phyloP scores from a whole-genome alignment of 2,888 invertebrate genomes.

The Euclidia mi region DNA sequence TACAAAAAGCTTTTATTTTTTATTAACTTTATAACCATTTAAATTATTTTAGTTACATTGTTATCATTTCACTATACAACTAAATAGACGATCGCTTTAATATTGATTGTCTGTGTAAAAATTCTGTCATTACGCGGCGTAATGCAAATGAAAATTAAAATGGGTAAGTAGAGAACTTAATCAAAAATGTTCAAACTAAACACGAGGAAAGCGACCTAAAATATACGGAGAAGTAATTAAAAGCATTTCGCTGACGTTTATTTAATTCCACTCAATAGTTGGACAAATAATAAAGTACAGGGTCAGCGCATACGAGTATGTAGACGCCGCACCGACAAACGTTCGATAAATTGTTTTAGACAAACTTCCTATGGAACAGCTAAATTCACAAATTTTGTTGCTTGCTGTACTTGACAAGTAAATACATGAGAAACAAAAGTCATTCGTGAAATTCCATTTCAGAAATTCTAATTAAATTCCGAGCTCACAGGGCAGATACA shows the following conservation, averaged over 20 bases:
- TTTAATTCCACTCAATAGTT: constrained; percentile 64
- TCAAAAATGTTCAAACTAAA: constrained; percentile 58
- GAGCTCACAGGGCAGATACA: constrained; percentile 68
- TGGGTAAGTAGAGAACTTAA: constrained; percentile 39
- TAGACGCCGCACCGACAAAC: constrained; percentile 24
- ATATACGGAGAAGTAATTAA: constrained; percentile 65
- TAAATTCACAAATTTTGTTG: constrained; percentile 58
- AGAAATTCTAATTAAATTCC: constrained; percentile 84
- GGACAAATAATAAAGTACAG: constrained; percentile 61
- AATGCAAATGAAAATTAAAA: constrained; percentile 46
- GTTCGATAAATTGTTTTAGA: constrained; percentile 63
- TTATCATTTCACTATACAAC: no score
- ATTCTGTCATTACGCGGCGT: constrained; percentile 5
- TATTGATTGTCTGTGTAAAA: not conserved
- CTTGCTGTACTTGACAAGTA: constrained; percentile 66
- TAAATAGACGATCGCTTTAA: no score
- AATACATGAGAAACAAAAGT: constrained; percentile 75
- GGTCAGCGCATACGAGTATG: constrained; percentile 5
- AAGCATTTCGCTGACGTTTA: constrained; percentile 65
- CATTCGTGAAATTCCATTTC: constrained; percentile 78
- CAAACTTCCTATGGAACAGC: constrained; percentile 61
- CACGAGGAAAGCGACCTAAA: constrained; percentile 46
- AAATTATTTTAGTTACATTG: no score
- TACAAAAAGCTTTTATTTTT: no score
- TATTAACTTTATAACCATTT: no score